A percentile compares a stretch with the other conserved stretches of the same genome.
Conservation (phyloP, 1,140 invertebrate species). For the Diuraphis noxia region DNA sequence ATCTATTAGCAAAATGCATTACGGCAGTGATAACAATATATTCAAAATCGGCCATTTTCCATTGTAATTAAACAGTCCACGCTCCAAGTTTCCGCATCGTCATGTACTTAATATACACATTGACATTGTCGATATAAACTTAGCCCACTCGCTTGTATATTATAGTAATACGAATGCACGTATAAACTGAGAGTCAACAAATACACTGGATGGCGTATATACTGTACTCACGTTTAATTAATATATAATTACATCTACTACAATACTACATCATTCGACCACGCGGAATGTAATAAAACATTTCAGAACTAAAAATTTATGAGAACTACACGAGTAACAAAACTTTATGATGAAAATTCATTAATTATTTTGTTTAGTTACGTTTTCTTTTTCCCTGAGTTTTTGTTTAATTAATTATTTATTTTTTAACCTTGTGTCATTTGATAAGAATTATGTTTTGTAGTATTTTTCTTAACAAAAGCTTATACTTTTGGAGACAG, state of each 20-base stretch:
- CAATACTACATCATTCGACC: not conserved
- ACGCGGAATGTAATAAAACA: not conserved
- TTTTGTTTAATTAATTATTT: conserved; percentile 3
- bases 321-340: not conserved
- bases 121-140: not conserved
- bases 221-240: not conserved
- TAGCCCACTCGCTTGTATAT: not conserved
- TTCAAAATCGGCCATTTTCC: not conserved
- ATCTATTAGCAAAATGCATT: not conserved
- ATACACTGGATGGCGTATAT: not conserved
- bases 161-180: not conserved
- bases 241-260: not conserved
- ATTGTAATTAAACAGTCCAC: not conserved
- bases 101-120: not conserved
- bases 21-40: not conserved
- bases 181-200: not conserved
- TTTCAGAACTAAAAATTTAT: not conserved
- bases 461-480: not conserved
- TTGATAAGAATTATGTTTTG: not conserved
- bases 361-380: not conserved
- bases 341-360: conserved; percentile 1
- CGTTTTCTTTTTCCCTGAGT: not conserved
- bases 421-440: not conserved
- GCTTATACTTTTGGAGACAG: not conserved
- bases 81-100: not conserved